Evolutionary conservation across 1,140 invertebrate species (phyloP).

Genomic region (Odontomachus brunneus): DNA sequence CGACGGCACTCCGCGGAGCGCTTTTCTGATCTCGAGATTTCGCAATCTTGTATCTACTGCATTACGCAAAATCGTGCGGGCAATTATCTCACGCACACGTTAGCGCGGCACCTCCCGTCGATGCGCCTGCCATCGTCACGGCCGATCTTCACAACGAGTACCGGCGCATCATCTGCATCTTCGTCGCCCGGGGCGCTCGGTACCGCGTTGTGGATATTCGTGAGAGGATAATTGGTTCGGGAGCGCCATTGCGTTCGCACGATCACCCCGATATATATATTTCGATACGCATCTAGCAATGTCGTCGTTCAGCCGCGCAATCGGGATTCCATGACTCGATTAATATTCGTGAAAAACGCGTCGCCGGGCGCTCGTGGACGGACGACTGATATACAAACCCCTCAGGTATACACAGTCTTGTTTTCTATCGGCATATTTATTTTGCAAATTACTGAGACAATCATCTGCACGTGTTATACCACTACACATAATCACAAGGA

Average conservation of each 20-base stretch:
- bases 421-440: constrained; percentile 63
- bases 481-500: constrained; percentile 27
- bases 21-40: constrained; percentile 54
- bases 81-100: constrained; percentile 48
- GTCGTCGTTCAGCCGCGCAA: constrained; percentile 18
- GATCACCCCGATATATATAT: constrained; percentile 61
- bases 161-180: constrained; percentile 56
- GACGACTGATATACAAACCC: constrained; percentile 5
- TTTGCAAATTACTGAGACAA: constrained; percentile 54
- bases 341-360: constrained; percentile 69
- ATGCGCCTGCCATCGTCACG: constrained; percentile 27
- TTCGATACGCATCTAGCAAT: constrained; percentile 58
- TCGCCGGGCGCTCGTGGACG: neutral
- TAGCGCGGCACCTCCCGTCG: neutral
- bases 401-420: neutral
- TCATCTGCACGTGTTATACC: constrained; percentile 11
- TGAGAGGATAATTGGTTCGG: constrained; percentile 69
- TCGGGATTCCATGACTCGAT: constrained; percentile 55
- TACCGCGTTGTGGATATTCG: constrained; percentile 66
- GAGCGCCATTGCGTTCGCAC: constrained; percentile 65
- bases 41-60: constrained; percentile 60
- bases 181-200: constrained; percentile 43
- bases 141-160: constrained; percentile 47
- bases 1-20: neutral
- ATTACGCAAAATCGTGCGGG: constrained; percentile 57